Conservation (phyloP, 2,113 vertebrate species). For the Vireo altiloquus region DNA sequence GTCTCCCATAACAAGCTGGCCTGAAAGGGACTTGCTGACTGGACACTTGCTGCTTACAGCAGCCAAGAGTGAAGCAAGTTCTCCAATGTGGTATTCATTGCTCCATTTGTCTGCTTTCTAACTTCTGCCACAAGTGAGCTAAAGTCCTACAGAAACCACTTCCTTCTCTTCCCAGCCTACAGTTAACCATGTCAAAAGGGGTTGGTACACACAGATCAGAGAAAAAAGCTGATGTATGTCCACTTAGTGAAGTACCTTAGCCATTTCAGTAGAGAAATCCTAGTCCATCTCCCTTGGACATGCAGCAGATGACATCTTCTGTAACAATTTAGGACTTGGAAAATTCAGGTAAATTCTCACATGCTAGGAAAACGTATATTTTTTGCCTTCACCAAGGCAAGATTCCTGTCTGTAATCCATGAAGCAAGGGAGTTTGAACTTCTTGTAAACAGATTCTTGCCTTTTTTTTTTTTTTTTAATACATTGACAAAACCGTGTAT, state of each 20-base stretch:
- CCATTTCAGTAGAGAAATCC: not conserved
- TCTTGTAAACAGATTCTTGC: not conserved
- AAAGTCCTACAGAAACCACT: not conserved
- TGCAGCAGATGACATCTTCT: not conserved
- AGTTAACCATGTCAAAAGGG: not conserved
- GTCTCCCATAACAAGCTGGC: not conserved
- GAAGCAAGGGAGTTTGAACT: not conserved
- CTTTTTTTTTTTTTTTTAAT: not conserved
- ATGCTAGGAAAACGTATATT: not conserved
- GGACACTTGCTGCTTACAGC: not conserved
- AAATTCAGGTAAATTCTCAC: not conserved
- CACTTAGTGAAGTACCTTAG: not conserved
- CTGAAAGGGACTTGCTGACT: not conserved
- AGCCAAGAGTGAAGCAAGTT: not conserved
- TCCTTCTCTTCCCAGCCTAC: not conserved
- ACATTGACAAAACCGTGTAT: not conserved
- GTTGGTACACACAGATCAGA: not conserved
- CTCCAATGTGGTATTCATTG: not conserved
- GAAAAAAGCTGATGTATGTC: not conserved
- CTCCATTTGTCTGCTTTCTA: not conserved
- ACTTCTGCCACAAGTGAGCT: not conserved
- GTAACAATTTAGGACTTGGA: not conserved
- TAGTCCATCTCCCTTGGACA: not conserved
- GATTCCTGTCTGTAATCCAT: not conserved
- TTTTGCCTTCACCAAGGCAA: not conserved